phyloP scores from a whole-genome alignment of 2,888 invertebrate genomes.

The Caenorhabditis sulstoni region DNA sequence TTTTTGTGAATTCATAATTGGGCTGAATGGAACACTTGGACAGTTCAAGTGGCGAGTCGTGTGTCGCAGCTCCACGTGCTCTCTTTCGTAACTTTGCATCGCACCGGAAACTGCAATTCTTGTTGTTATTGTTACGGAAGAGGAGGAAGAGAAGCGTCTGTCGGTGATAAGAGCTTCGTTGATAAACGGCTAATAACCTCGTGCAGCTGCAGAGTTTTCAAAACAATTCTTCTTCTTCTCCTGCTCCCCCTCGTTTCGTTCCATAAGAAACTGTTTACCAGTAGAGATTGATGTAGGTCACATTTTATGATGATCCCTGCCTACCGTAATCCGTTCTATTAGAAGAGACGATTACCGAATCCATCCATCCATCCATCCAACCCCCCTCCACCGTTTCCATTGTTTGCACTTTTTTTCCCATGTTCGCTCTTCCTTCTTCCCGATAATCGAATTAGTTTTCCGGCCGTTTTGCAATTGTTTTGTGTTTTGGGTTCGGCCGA shows the following conservation, averaged over 20 bases:
- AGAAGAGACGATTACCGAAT: conserved; percentile 19
- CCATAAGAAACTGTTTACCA: conserved; percentile 14
- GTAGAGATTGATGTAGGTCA: conserved; percentile 25
- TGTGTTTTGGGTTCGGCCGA: not conserved
- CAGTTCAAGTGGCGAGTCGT: conserved; percentile 48
- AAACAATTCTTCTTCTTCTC: not conserved
- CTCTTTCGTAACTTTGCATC: not conserved
- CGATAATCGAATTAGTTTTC: conserved; percentile 35
- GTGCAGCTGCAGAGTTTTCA: not conserved
- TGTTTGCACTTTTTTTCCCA: conserved; percentile 31
- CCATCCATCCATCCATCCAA: not conserved
- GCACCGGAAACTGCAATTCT: not conserved
- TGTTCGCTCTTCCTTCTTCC: not conserved
- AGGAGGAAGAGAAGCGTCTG: not conserved
- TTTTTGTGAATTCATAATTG: conserved; percentile 40
- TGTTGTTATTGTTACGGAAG: not conserved
- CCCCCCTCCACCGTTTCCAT: conserved; percentile 6
- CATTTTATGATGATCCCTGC: conserved; percentile 26
- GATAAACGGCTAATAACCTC: conserved; percentile 28
- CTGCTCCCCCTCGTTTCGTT: not conserved
- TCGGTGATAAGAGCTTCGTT: conserved; percentile 19
- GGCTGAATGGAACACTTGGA: conserved; percentile 37
- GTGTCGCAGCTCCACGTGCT: not conserved
- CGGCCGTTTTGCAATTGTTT: not conserved
- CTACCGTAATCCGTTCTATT: conserved; percentile 28